Evolutionary conservation across 2,113 vertebrate species (phyloP).

Genomic region (Lichenostomus cassidix): DNA sequence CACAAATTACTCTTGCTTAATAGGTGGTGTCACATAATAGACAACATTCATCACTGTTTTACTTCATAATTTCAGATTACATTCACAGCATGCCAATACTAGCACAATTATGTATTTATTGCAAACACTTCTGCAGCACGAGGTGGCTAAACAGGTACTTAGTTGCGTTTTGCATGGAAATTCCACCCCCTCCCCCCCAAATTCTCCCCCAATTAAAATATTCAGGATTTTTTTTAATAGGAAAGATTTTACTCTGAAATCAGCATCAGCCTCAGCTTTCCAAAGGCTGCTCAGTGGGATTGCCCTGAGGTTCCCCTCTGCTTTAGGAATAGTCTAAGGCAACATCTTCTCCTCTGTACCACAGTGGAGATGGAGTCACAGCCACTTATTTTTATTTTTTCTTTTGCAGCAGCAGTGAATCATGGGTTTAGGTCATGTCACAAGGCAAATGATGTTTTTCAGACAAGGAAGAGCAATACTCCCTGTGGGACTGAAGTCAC

Average conservation of each 20-base stretch:
- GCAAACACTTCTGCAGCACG: neutral
- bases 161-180: neutral
- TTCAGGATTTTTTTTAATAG: neutral
- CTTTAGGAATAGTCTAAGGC: neutral
- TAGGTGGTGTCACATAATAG: neutral
- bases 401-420: neutral
- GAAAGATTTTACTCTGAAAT: neutral
- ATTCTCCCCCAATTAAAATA: neutral
- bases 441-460: neutral
- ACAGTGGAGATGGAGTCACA: neutral
- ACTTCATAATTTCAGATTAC: constrained; percentile 2
- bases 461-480: neutral
- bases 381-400: neutral
- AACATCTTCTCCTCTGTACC: neutral
- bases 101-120: neutral
- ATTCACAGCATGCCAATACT: neutral
- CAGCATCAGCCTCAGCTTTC: neutral
- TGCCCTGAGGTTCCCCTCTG: neutral
- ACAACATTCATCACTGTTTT: neutral
- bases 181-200: neutral
- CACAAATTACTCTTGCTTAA: neutral
- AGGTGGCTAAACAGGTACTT: neutral
- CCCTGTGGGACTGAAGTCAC: neutral
- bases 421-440: accelerated
- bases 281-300: neutral